Percentiles rank a stretch among this genome's conserved stretches.
These are phyloP conservation scores for Anthopleura sola DNA, from an alignment of 64 coral and sea anemone species.

Conservation along the genomic window DNA sequence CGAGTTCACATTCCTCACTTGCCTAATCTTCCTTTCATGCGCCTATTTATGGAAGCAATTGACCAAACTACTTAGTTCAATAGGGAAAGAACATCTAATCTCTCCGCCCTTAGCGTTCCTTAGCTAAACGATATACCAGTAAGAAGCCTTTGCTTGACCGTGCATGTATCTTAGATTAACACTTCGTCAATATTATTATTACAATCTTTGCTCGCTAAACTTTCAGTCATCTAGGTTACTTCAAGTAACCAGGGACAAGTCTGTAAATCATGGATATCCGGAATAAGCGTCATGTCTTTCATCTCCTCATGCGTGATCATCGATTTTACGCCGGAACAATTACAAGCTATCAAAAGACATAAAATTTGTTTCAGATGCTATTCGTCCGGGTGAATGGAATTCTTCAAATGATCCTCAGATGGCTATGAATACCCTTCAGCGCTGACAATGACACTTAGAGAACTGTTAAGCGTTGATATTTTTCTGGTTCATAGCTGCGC, in stretches of 20 bases:
- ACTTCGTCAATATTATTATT: constrained; percentile 11
- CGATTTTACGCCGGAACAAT: not conserved
- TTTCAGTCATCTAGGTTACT: not conserved
- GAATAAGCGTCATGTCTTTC: not conserved
- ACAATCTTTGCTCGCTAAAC: not conserved
- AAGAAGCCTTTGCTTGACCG: not conserved
- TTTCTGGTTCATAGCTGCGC: not conserved
- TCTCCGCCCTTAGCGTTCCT: not conserved
- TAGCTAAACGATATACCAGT: not conserved
- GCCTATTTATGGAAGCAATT: not conserved
- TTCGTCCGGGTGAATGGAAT: not conserved
- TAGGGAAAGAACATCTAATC: not conserved
- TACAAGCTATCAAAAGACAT: not conserved
- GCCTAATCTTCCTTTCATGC: not conserved
- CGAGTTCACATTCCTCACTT: too few relatives aligned
- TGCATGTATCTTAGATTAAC: not conserved
- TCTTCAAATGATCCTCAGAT: not conserved
- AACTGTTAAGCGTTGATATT: not conserved
- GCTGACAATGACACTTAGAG: not conserved
- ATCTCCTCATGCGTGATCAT: constrained; percentile 3
- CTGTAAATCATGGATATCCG: constrained; percentile 2
- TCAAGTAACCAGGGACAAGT: not conserved
- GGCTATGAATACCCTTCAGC: not conserved
- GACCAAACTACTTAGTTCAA: not conserved
- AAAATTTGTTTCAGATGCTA: not conserved